Evolutionary conservation across 1,140 invertebrate genomes (phyloP).

Genomic region (Anadara kagoshimensis): DNA sequence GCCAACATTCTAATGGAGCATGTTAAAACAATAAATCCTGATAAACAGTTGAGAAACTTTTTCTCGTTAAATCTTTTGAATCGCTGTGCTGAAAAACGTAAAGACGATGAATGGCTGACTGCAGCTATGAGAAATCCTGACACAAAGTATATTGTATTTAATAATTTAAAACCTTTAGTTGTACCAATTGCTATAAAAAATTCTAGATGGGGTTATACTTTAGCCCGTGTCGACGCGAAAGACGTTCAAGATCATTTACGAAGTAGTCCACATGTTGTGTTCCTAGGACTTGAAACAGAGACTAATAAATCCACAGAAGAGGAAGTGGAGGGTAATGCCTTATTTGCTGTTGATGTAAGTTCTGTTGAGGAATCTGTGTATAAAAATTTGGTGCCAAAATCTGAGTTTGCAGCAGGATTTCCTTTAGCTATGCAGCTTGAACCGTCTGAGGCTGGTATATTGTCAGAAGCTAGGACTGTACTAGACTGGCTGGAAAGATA

Average conservation of each 20-base stretch:
- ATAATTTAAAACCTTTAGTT: constrained; percentile 56
- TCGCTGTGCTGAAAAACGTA: constrained; percentile 63
- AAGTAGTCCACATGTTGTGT: constrained; percentile 53
- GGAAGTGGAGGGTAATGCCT: constrained; percentile 43
- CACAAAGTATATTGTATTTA: constrained; percentile 66
- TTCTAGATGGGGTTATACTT: constrained; percentile 43
- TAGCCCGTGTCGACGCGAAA: constrained; percentile 50
- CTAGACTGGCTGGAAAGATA: constrained; percentile 74
- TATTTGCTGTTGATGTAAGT: constrained; percentile 69
- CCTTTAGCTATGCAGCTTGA: constrained; percentile 57
- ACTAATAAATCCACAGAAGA: constrained; percentile 23
- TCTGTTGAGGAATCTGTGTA: constrained; percentile 40
- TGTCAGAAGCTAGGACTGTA: constrained; percentile 72
- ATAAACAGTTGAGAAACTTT: constrained; percentile 59
- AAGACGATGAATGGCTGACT: constrained; percentile 62
- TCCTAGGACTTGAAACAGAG: constrained; percentile 57
- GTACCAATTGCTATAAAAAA: constrained; percentile 7
- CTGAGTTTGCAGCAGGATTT: constrained; percentile 48
- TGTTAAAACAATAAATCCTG: constrained; percentile 44
- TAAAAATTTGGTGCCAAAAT: constrained; percentile 36
- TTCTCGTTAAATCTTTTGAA: constrained; percentile 63
- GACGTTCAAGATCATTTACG: constrained; percentile 49
- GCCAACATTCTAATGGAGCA: constrained; percentile 45
- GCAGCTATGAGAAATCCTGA: constrained; percentile 44
- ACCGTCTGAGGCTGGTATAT: constrained; percentile 64